Conservation (phyloP, 1,140 invertebrate species). For the Vollenhovia emeryi region DNA sequence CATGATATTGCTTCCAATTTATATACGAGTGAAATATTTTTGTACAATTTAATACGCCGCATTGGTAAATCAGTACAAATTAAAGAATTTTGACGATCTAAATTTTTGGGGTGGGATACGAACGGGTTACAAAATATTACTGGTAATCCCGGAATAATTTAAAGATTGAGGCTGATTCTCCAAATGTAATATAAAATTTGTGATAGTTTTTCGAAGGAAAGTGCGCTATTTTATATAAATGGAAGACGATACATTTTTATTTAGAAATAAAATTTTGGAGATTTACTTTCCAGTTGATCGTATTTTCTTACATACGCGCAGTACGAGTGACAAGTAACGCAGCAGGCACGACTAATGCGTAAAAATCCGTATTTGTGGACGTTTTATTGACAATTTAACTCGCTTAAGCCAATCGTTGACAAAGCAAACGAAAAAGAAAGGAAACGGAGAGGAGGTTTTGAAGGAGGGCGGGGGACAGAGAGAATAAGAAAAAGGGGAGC, state of each 20-base stretch:
- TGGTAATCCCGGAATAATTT: background rate
- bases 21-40: background rate
- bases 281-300: background rate
- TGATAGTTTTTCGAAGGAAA: too few relatives aligned
- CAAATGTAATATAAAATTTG: background rate
- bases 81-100: background rate
- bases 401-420: conserved; percentile 7
- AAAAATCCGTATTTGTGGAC: background rate
- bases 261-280: background rate
- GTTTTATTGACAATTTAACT: background rate
- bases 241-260: too few relatives aligned
- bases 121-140: background rate
- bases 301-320: background rate
- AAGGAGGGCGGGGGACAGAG: conserved; percentile 16
- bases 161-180: background rate
- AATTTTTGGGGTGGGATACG: background rate
- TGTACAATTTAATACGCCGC: background rate
- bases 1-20: background rate
- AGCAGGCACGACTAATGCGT: background rate
- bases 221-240: background rate
- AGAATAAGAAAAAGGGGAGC: background rate
- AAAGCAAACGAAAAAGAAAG: background rate
- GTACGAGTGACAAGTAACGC: background rate
- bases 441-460: background rate
- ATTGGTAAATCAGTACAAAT: background rate